Evolutionary conservation across 2,888 invertebrate species (phyloP).

Genomic region (Ditylenchus weischeri): DNA sequence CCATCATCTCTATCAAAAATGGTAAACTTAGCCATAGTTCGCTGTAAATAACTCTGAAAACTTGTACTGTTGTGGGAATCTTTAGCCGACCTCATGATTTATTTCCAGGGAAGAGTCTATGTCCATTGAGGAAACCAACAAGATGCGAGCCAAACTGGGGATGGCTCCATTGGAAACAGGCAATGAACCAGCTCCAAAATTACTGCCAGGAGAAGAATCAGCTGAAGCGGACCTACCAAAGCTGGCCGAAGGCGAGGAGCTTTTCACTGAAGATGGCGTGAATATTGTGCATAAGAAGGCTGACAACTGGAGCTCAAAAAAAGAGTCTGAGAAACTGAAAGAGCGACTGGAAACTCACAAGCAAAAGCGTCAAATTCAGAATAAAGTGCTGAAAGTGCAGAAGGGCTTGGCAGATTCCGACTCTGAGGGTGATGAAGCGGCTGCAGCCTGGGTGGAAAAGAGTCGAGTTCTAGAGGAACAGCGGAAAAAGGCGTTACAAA

Average conservation of each 20-base stretch:
- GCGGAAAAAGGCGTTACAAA: slow-evolving; percentile 80
- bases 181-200: slow-evolving; percentile 15
- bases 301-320: slow-evolving; percentile 66
- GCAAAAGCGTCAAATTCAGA: slow-evolving; percentile 75
- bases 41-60: too few species aligned
- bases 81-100: neutral
- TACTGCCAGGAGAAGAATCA: slow-evolving; percentile 15
- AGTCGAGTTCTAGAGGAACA: slow-evolving; percentile 74
- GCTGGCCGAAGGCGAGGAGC: slow-evolving; percentile 33
- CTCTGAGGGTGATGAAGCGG: slow-evolving; percentile 38
- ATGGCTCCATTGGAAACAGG: slow-evolving; percentile 78
- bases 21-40: too few species aligned
- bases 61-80: too few species aligned
- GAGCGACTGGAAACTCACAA: slow-evolving; percentile 73
- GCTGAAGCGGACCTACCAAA: slow-evolving; percentile 1
- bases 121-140: slow-evolving; percentile 61
- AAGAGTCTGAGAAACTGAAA: slow-evolving; percentile 75
- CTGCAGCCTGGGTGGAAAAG: slow-evolving; percentile 75
- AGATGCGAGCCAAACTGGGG: slow-evolving; percentile 84
- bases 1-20: too few species aligned
- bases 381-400: slow-evolving; percentile 55
- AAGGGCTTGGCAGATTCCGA: slow-evolving; percentile 48
- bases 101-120: slow-evolving; percentile 43
- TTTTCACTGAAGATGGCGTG: slow-evolving; percentile 63
- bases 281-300: slow-evolving; percentile 63